Evolutionary conservation across 2,113 vertebrate species (phyloP), one percentile per base, ranked within the genome.

Genomic region (Eulemur macaco): DNA sequence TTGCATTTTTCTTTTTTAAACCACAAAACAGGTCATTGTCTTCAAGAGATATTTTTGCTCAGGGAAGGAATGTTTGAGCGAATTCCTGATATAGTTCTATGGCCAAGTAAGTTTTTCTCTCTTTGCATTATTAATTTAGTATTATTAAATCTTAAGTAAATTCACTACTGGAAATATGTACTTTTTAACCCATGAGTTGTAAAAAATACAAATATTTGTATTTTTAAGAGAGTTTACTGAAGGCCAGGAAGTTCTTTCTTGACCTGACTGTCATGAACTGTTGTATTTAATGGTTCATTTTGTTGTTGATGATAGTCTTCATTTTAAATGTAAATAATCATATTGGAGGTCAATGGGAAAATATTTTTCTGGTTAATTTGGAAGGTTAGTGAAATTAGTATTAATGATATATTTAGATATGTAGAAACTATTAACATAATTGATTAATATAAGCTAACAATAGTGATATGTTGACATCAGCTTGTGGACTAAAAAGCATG

Each of bases 21-120:
- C 83, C 54, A 98, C 98, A 83, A 98, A 98, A 98, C 98, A 99
- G 99, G 99, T 93, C 99, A 99, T 98, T 99, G 99, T 98, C 98
- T 99, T 98, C 99, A 99, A 82, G 99, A 99, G 98, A 99, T 99
- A 98, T 99, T 99, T 98, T 98, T 99, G 97, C 98, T 99, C 96
- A 99, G 99, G 97, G 99, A 99, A 99, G 99, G 99, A 97, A 99
- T 99, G 98, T 98, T 99, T 97, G 99, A 99, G 69, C 99, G 99
- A 91, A 98, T 99, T 98, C 99, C 99, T 97, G 99, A 99, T 98
- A 96, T 99, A 98, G 99, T 99, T 98, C 98, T 99, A 63, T 99
- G 99, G 99, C 99, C 99, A 98, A 99, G 99, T 99, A 99, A 98
- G 98, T 98, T 95, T 95, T 96, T 85, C 81, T 84, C 12, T 23